Percentiles rank a stretch among this genome's conserved stretches.
These are phyloP conservation scores for Troides aeacus DNA, from an alignment of 2,888 invertebrate species.

Conservation along the genomic window DNA sequence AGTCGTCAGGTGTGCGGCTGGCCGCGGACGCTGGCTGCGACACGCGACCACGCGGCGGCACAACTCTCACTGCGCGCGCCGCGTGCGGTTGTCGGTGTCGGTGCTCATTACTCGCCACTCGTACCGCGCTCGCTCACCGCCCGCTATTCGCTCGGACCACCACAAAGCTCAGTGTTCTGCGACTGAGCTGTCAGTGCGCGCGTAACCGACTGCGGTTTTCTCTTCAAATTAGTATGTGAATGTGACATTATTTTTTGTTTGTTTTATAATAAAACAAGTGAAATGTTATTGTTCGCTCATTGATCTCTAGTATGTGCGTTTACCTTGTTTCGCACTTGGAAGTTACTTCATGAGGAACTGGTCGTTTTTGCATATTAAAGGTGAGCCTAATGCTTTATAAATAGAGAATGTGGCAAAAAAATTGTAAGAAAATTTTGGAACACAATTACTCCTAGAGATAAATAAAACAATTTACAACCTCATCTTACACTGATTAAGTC, in stretches of 20 bases:
- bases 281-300: slow-evolving; percentile 66
- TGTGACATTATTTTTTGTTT: slow-evolving; percentile 62
- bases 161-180: slow-evolving; percentile 54
- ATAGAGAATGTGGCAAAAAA: slow-evolving; percentile 35
- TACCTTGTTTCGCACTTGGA: slow-evolving; percentile 51
- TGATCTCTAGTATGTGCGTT: slow-evolving; percentile 50
- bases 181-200: slow-evolving; percentile 60
- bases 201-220: slow-evolving; percentile 66
- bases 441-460: neutral
- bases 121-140: slow-evolving; percentile 51
- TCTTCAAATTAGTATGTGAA: slow-evolving; percentile 75
- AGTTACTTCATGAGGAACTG: slow-evolving; percentile 67
- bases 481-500: neutral
- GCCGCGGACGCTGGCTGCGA: slow-evolving; percentile 35
- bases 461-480: neutral
- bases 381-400: slow-evolving; percentile 42
- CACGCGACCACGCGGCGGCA: slow-evolving; percentile 52
- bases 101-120: slow-evolving; percentile 42
- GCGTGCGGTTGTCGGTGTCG: slow-evolving; percentile 68
- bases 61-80: slow-evolving; percentile 78
- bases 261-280: slow-evolving; percentile 67
- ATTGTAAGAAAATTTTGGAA: neutral
- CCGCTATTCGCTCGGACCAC: slow-evolving; percentile 33
- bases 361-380: slow-evolving; percentile 53
- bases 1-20: slow-evolving; percentile 41